Evolutionary conservation across 2,113 vertebrate species (phyloP).

Genomic region (Pavo muticus): DNA sequence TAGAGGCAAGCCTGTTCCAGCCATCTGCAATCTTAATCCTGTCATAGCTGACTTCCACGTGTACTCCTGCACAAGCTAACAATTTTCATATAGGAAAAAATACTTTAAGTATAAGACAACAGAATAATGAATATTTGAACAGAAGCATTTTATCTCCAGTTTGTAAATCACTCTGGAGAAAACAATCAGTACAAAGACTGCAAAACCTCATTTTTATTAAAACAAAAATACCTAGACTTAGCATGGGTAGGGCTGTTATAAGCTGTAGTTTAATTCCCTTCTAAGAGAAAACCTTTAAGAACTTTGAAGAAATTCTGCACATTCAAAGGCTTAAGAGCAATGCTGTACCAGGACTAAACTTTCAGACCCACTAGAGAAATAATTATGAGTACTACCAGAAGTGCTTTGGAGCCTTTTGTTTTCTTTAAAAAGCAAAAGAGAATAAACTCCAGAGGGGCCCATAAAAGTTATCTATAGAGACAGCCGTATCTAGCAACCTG

Average conservation of each 20-base stretch:
- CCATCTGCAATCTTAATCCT: constrained; percentile 4
- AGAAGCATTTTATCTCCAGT: background rate
- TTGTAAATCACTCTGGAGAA: background rate
- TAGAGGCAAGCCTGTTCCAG: background rate
- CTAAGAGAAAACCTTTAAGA: background rate
- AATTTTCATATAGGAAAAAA: background rate
- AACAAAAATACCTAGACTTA: background rate
- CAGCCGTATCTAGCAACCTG: background rate
- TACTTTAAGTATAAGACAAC: background rate
- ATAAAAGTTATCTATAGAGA: background rate
- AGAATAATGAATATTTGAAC: background rate
- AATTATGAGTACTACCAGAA: background rate
- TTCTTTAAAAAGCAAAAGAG: background rate
- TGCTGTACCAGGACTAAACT: background rate
- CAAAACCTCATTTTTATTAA: background rate
- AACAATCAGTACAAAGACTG: background rate
- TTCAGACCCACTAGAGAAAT: background rate
- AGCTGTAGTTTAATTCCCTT: background rate
- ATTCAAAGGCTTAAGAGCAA: background rate
- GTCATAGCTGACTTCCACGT: background rate
- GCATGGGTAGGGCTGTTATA: background rate
- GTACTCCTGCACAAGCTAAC: background rate
- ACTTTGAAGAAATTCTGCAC: background rate
- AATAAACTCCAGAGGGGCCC: background rate
- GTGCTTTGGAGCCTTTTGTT: background rate